A percentile compares a stretch with the other conserved stretches of the same genome.
phyloP scores from a whole-genome alignment of 2,113 vertebrate genomes.

The Plotosus lineatus region DNA sequence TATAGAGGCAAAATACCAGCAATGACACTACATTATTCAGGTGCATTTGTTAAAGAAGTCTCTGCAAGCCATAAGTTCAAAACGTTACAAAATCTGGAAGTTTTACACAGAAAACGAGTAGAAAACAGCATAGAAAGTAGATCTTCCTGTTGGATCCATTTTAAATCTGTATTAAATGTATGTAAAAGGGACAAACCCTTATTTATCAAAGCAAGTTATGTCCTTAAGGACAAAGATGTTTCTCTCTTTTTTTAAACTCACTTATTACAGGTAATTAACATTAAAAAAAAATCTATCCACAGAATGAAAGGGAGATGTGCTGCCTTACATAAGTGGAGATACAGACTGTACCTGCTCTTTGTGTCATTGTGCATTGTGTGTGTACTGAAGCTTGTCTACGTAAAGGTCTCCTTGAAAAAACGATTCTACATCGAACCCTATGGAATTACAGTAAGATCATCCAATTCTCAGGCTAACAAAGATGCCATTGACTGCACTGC shows the following conservation, averaged over 20 bases:
- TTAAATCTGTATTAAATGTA: background rate
- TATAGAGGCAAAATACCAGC: background rate
- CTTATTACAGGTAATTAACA: too few species aligned
- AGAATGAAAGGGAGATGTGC: constrained; percentile 80
- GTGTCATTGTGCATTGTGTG: constrained; percentile 58
- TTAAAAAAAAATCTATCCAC: too few species aligned
- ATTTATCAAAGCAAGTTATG: background rate
- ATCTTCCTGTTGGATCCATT: background rate
- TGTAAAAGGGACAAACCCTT: too few species aligned
- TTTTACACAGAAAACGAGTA: background rate
- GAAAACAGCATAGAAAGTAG: background rate
- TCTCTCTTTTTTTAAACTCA: background rate
- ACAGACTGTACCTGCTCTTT: constrained; percentile 61
- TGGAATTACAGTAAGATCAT: constrained; percentile 66
- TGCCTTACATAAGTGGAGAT: constrained; percentile 63
- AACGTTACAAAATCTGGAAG: background rate
- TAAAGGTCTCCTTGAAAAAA: constrained; percentile 54
- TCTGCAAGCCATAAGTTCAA: too few species aligned
- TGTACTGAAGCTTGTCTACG: constrained; percentile 57
- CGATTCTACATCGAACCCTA: constrained; percentile 74
- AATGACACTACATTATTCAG: background rate
- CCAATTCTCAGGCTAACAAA: constrained; percentile 63
- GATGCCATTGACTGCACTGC: constrained; percentile 79
- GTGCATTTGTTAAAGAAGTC: background rate
- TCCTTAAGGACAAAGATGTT: background rate